These are phyloP conservation scores for Drosophila novamexicana DNA, from an alignment of 1,140 invertebrate species.

Conservation along the genomic window DNA sequence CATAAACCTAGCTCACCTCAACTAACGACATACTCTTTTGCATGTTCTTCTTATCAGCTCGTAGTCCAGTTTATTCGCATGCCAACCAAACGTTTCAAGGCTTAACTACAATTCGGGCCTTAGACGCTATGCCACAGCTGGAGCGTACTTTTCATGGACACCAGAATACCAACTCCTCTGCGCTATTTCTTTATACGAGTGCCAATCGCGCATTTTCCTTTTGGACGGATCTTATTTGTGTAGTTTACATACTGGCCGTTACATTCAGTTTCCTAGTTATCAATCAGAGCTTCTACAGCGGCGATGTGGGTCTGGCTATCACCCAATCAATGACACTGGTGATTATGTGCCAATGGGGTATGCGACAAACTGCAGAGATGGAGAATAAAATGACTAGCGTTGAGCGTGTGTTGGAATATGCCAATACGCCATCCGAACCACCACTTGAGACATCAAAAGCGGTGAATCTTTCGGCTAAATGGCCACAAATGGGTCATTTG, in stretches of 20 bases:
- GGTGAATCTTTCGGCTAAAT: slow-evolving; percentile 85
- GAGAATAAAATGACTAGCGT: slow-evolving; percentile 95
- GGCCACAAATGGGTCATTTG: slow-evolving; percentile 91
- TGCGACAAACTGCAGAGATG: slow-evolving; percentile 92
- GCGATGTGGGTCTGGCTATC: slow-evolving; percentile 92
- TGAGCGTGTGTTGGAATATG: slow-evolving; percentile 93
- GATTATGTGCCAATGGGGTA: slow-evolving; percentile 94
- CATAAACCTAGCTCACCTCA: neutral
- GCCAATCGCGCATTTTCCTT: slow-evolving; percentile 88
- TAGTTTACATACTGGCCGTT: slow-evolving; percentile 87
- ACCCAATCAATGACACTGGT: slow-evolving; percentile 92
- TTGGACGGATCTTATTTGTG: slow-evolving; percentile 89
- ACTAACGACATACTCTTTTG: neutral
- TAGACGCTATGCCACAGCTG: slow-evolving; percentile 87
- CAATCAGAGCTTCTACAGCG: slow-evolving; percentile 85
- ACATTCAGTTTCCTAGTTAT: slow-evolving; percentile 85
- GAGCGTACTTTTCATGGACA: slow-evolving; percentile 89
- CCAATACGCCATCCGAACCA: slow-evolving; percentile 87
- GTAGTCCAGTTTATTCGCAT: slow-evolving; percentile 94
- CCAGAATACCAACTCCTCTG: slow-evolving; percentile 90
- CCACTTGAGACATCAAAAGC: slow-evolving; percentile 67
- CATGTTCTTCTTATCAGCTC: slow-evolving; percentile 84
- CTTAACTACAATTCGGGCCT: slow-evolving; percentile 92
- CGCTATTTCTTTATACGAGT: slow-evolving; percentile 88
- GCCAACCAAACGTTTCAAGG: slow-evolving; percentile 92